phyloP scores from a whole-genome alignment of 2,797 vertebrate genomes.

The Apogon talboti region DNA sequence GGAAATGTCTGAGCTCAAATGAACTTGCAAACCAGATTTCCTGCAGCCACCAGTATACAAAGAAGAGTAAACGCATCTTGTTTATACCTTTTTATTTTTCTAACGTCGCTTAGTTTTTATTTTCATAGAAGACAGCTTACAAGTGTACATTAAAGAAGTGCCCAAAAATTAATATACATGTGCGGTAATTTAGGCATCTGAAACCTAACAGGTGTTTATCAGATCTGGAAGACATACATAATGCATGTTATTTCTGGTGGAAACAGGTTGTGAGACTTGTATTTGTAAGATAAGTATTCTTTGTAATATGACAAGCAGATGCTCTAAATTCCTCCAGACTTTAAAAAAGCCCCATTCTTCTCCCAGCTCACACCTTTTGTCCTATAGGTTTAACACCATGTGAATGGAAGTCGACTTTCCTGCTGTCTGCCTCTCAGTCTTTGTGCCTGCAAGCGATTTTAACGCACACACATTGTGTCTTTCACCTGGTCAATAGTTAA shows the following conservation, averaged over 20 bases:
- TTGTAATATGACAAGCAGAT: constrained; percentile 42
- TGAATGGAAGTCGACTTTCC: constrained; percentile 71
- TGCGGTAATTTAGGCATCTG: too few relatives aligned
- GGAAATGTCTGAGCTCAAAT: background rate
- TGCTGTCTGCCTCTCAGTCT: constrained; percentile 67
- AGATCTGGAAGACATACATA: background rate
- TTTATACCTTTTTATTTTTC: too few relatives aligned
- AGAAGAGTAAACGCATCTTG: too few relatives aligned
- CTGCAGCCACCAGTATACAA: too few relatives aligned
- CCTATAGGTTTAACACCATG: constrained; percentile 43
- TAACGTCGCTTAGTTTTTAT: too few relatives aligned
- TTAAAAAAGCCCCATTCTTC: constrained; percentile 35
- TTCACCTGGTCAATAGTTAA: constrained; percentile 57
- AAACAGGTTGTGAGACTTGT: constrained; percentile 15
- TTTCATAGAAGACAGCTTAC: too few relatives aligned
- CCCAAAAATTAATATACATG: too few relatives aligned
- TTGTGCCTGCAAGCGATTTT: constrained; percentile 68
- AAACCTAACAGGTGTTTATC: background rate
- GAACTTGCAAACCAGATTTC: too few relatives aligned
- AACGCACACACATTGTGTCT: constrained; percentile 47
- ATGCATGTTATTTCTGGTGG: background rate
- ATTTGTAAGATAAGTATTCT: constrained; percentile 23
- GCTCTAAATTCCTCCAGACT: constrained; percentile 45
- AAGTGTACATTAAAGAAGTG: too few relatives aligned
- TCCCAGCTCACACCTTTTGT: constrained; percentile 56